phyloP scores from a whole-genome alignment of 2,113 vertebrate genomes.

The Leuciscus idus region DNA sequence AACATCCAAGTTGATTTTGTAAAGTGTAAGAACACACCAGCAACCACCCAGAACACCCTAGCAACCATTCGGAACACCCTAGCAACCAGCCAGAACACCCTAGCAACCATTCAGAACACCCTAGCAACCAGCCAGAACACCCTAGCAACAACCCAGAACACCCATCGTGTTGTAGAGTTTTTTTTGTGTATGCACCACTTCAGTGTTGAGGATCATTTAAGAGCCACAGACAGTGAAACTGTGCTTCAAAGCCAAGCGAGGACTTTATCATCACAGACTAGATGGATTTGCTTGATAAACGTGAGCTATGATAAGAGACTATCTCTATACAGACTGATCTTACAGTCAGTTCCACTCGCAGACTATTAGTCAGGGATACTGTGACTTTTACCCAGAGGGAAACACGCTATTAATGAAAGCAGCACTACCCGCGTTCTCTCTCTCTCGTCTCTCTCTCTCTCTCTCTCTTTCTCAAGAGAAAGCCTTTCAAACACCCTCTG shows the following conservation, averaged over 20 bases:
- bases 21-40: neutral
- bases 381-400: neutral
- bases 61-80: neutral
- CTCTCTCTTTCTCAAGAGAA: neutral
- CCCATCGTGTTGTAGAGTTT: neutral
- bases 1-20: no score
- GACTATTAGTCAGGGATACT: neutral
- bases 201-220: neutral
- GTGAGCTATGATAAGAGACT: neutral
- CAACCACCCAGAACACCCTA: neutral
- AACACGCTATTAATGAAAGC: neutral
- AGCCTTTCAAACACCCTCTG: conserved; percentile 1
- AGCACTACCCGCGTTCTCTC: neutral
- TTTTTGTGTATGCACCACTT: neutral
- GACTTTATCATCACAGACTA: neutral
- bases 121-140: neutral
- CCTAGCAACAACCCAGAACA: neutral
- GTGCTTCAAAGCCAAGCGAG: neutral
- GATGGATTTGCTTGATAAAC: neutral
- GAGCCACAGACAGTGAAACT: neutral
- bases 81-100: neutral
- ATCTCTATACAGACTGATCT: neutral
- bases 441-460: neutral
- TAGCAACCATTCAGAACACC: neutral
- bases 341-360: neutral